These are phyloP conservation scores for Lacerta bilineata DNA, from an alignment of 2,797 vertebrate species.

Conservation along the genomic window DNA sequence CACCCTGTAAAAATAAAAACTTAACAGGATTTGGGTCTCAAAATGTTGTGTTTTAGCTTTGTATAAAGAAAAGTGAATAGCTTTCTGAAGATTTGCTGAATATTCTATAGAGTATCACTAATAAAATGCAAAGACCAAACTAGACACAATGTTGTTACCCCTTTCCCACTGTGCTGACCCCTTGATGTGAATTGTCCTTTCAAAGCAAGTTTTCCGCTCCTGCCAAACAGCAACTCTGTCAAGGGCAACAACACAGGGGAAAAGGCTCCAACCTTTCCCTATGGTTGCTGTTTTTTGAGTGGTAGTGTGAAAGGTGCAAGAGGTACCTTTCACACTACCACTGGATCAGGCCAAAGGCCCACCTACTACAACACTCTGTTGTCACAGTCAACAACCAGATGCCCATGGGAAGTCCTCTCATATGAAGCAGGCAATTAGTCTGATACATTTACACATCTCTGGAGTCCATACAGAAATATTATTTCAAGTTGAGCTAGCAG, in stretches of 20 bases:
- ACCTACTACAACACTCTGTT: neutral
- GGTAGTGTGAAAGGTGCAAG: neutral
- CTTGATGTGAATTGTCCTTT: neutral
- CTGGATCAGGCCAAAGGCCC: neutral
- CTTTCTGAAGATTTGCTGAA: neutral
- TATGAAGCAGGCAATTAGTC: neutral
- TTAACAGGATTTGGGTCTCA: neutral
- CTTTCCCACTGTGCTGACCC: neutral
- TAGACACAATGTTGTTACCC: neutral
- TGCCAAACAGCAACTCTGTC: too few species aligned
- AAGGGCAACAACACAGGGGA: too few species aligned
- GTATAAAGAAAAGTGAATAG: neutral
- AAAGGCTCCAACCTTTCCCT: too few species aligned
- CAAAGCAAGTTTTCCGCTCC: neutral
- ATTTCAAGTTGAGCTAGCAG: neutral
- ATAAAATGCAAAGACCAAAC: neutral
- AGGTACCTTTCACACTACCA: neutral
- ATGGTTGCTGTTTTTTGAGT: too few species aligned
- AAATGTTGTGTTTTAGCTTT: neutral
- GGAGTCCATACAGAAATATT: neutral
- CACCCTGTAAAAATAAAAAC: neutral
- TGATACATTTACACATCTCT: neutral
- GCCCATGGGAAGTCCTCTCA: neutral
- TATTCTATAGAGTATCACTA: neutral
- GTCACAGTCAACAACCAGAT: neutral